Evolutionary conservation across 2,888 invertebrate species (phyloP).

Genomic region (Protodeltote pygarga): DNA sequence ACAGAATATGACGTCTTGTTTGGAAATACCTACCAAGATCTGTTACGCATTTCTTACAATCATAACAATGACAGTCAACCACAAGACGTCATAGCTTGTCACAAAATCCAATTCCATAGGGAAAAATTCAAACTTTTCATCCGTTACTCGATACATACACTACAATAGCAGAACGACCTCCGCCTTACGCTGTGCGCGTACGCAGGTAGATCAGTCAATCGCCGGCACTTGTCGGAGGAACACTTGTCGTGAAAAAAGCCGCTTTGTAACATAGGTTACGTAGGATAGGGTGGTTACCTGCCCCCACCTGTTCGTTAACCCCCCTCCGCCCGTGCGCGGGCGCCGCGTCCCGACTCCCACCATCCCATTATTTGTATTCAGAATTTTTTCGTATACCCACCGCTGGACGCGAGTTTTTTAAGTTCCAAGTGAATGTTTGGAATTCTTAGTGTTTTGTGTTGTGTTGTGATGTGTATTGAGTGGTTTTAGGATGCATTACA

Average conservation of each 20-base stretch:
- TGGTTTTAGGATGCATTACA: constrained; percentile 78
- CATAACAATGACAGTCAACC: constrained; percentile 12
- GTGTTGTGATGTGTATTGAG: constrained; percentile 61
- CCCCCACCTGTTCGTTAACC: constrained; percentile 43
- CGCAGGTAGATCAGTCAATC: constrained; percentile 57
- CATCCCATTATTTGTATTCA: constrained; percentile 65
- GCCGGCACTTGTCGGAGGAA: constrained; percentile 59
- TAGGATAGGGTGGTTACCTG: constrained; percentile 50
- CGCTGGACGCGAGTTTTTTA: constrained; percentile 58
- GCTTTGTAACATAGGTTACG: constrained; percentile 37
- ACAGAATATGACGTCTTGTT: too few relatives aligned
- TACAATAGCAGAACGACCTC: constrained; percentile 34
- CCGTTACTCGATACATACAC: constrained; percentile 28
- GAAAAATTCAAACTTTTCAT: constrained; percentile 48
- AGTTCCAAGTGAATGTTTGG: constrained; percentile 39
- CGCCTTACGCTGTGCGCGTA: constrained; percentile 44
- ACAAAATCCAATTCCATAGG: constrained; percentile 22
- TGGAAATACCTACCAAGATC: too few relatives aligned
- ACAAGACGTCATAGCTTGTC: constrained; percentile 4
- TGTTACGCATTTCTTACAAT: too few relatives aligned
- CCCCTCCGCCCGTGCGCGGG: constrained; percentile 52
- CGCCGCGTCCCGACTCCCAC: constrained; percentile 62
- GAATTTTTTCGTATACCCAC: constrained; percentile 71
- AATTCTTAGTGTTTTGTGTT: constrained; percentile 57
- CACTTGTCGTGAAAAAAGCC: constrained; percentile 55